These are phyloP conservation scores for Drosophila bocqueti DNA, from an alignment of 1,140 invertebrate genomes.

Conservation along the genomic window DNA sequence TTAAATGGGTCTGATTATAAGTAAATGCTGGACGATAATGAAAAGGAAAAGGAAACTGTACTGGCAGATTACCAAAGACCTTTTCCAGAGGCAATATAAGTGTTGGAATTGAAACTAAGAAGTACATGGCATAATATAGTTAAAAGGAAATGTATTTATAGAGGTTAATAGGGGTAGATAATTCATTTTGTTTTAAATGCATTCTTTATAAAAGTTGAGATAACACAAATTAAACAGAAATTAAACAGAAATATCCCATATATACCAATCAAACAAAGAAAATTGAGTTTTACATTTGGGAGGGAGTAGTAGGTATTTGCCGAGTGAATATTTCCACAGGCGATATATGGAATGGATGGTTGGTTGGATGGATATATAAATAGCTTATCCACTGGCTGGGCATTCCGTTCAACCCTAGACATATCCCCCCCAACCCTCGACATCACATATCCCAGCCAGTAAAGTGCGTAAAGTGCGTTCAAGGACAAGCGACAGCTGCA, in stretches of 20 bases:
- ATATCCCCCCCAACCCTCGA: background rate
- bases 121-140: background rate
- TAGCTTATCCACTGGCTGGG: constrained; percentile 32
- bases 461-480: constrained; percentile 75
- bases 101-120: background rate
- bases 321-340: constrained; percentile 4
- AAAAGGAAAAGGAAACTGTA: constrained; percentile 7
- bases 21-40: constrained; percentile 8
- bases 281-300: background rate
- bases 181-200: background rate
- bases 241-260: background rate
- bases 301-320: constrained; percentile 5
- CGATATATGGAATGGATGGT: background rate
- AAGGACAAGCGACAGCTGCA: constrained; percentile 68
- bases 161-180: background rate
- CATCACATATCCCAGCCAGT: background rate
- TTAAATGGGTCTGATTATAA: constrained; percentile 3
- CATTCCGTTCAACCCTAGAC: constrained; percentile 38
- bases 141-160: background rate
- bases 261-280: constrained; percentile 17
- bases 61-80: background rate
- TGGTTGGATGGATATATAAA: constrained; percentile 11
- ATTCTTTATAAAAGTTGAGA: background rate
- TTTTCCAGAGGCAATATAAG: background rate
- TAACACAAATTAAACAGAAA: background rate